A percentile compares a stretch with the other conserved stretches of the same genome.
phyloP scores from a whole-genome alignment of 2,888 invertebrate species.

The Tachina lurida region DNA sequence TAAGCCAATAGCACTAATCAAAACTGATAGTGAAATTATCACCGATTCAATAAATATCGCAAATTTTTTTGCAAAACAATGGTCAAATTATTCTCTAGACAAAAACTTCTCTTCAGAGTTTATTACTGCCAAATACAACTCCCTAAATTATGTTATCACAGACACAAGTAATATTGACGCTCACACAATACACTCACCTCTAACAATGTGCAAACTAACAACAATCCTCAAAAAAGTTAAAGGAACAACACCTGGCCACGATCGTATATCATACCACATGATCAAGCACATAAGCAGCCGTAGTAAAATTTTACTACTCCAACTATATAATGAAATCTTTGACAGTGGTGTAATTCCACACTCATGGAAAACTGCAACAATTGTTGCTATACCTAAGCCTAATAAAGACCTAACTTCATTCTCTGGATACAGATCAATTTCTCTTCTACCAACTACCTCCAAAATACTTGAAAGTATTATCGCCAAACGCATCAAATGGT shows the following conservation, averaged over 20 bases:
- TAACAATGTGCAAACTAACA: slow-evolving; percentile 5
- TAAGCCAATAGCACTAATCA: not conserved
- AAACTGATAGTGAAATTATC: not conserved
- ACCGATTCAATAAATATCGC: slow-evolving; percentile 2
- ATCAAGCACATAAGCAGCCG: not conserved
- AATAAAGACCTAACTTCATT: not conserved
- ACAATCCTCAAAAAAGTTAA: slow-evolving; percentile 3
- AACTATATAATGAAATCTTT: slow-evolving; percentile 1
- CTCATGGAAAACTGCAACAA: slow-evolving; percentile 15
- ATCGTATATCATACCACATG: slow-evolving; percentile 2
- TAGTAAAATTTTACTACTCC: not conserved
- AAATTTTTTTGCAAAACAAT: slow-evolving; percentile 7
- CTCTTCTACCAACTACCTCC: not conserved
- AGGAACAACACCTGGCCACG: not conserved
- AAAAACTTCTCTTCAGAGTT: not conserved
- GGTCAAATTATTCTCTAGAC: slow-evolving; percentile 14
- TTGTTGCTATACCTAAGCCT: not conserved
- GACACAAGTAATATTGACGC: not conserved
- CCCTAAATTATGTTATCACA: not conserved
- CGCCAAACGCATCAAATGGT: slow-evolving; percentile 1
- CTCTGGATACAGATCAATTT: slow-evolving; percentile 9
- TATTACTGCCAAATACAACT: not conserved
- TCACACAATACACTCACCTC: not conserved
- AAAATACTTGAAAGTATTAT: slow-evolving; percentile 11
- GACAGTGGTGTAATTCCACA: not conserved